Conservation (phyloP, 1,140 invertebrate genomes). For the Pachypeltis micranthus region DNA sequence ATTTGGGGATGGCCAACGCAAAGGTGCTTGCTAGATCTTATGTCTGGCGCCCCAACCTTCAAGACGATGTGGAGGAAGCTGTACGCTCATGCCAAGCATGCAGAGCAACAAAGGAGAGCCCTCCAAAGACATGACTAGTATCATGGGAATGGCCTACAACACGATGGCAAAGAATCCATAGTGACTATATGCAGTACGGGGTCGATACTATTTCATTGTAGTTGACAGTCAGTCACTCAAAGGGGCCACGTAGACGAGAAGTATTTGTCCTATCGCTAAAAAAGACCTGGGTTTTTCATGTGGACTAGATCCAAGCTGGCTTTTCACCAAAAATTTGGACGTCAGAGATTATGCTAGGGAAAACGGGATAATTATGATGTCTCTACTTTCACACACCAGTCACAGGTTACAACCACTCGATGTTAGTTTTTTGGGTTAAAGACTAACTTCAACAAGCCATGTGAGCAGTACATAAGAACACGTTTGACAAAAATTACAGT, state of each 20-base stretch:
- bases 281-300: not conserved
- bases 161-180: slow-evolving; percentile 14
- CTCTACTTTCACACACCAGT: too few relatives aligned
- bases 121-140: not conserved
- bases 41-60: not conserved
- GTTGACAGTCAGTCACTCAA: slow-evolving; percentile 10
- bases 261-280: not conserved
- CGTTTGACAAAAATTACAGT: too few relatives aligned
- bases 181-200: not conserved
- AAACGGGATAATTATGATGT: too few relatives aligned
- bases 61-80: not conserved
- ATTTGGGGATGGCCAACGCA: not conserved
- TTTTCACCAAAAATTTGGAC: too few relatives aligned
- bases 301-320: not conserved
- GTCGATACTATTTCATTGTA: slow-evolving; percentile 8
- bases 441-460: too few relatives aligned
- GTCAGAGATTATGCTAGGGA: too few relatives aligned
- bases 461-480: too few relatives aligned
- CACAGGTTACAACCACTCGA: too few relatives aligned
- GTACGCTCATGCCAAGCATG: not conserved
- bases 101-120: not conserved
- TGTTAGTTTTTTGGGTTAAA: too few relatives aligned
- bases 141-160: too few relatives aligned
- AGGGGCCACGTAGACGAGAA: not conserved
- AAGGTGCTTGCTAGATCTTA: not conserved